These are phyloP conservation scores for Cygnus buccinator DNA, from an alignment of 2,113 vertebrate species.

Conservation along the genomic window DNA sequence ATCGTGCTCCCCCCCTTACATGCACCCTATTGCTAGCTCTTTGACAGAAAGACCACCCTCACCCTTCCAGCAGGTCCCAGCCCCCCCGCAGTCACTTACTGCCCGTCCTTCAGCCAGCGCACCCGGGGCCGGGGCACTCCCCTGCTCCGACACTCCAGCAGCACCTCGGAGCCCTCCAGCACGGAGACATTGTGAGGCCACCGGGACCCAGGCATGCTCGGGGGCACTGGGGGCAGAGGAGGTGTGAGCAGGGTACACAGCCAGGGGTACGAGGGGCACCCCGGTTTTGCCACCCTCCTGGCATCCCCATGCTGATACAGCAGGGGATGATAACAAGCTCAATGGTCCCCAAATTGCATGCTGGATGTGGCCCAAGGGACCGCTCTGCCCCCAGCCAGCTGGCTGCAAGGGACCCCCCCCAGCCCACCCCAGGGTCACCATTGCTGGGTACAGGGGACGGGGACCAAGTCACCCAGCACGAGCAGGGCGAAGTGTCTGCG, in stretches of 20 bases:
- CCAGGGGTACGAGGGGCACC: too few relatives aligned
- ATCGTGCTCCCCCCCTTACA: too few relatives aligned
- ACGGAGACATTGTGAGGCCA: constrained; percentile 79
- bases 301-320: neutral
- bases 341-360: too few relatives aligned
- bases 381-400: neutral
- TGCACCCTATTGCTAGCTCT: too few relatives aligned
- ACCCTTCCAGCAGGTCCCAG: too few relatives aligned
- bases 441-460: neutral
- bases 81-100: constrained; percentile 73
- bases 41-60: too few relatives aligned
- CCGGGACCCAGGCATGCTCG: constrained; percentile 79
- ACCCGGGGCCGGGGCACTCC: constrained; percentile 82
- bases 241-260: neutral
- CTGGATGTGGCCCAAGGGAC: neutral
- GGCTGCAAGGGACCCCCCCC: neutral
- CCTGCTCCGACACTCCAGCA: constrained; percentile 79
- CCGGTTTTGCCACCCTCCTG: neutral
- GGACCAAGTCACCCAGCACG: constrained; percentile 80
- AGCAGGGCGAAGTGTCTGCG: constrained; percentile 77
- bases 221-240: constrained; percentile 75
- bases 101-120: constrained; percentile 88
- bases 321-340: neutral
- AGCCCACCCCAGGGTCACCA: neutral
- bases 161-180: constrained; percentile 75